Evolutionary conservation across 1,140 invertebrate genomes (phyloP).

Genomic region (Triops longicaudatus): DNA sequence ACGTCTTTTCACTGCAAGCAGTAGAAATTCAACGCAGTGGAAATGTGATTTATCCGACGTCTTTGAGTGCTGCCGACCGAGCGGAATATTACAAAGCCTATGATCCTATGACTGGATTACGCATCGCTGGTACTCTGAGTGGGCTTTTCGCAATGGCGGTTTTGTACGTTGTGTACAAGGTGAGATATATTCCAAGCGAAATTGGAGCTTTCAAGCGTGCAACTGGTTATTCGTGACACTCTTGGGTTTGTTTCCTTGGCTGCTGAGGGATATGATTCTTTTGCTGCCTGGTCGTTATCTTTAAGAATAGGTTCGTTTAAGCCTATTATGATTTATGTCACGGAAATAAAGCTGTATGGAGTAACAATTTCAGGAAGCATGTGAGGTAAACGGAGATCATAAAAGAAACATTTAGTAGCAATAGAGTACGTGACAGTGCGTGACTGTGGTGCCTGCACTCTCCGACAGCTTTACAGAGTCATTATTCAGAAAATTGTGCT

Average conservation of each 20-base stretch:
- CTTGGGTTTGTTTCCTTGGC: too few species aligned
- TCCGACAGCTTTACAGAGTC: background rate
- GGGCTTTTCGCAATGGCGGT: conserved; percentile 82
- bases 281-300: background rate
- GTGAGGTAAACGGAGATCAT: background rate
- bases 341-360: background rate
- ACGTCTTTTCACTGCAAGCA: background rate
- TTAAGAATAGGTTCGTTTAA: too few species aligned
- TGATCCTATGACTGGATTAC: conserved; percentile 77
- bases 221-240: too few species aligned
- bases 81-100: conserved; percentile 61
- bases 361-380: background rate
- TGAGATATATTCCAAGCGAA: too few species aligned
- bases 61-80: conserved; percentile 18
- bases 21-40: background rate
- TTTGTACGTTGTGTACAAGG: conserved; percentile 77
- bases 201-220: too few species aligned
- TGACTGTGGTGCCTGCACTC: background rate
- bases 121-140: conserved; percentile 77
- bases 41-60: background rate
- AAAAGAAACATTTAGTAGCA: background rate
- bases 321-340: background rate
- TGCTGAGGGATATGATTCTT: too few species aligned
- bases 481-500: background rate
- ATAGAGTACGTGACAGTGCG: background rate